Conservation (phyloP, 2,113 vertebrate species). For the Larimichthys crocea region DNA sequence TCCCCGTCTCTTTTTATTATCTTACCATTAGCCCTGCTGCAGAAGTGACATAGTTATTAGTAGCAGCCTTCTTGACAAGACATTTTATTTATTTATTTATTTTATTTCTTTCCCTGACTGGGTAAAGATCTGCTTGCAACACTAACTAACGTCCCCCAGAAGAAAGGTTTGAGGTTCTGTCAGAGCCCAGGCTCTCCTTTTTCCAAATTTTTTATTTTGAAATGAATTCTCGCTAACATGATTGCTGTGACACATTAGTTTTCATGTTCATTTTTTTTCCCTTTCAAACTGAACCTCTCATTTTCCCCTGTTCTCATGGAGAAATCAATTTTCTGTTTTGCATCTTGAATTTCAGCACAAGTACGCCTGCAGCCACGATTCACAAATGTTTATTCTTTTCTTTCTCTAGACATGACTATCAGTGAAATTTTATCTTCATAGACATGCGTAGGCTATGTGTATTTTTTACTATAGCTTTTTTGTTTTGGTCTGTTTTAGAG, state of each 20-base stretch:
- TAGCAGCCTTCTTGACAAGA: conserved; percentile 7
- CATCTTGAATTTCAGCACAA: conserved; percentile 31
- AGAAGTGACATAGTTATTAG: conserved; percentile 46
- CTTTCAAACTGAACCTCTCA: background rate
- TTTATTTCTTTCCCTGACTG: conserved; percentile 13
- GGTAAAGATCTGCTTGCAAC: background rate
- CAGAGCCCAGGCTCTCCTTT: conserved; percentile 4
- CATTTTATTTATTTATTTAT: conserved; percentile 28
- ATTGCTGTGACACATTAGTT: conserved; percentile 32
- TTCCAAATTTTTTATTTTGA: conserved; percentile 29
- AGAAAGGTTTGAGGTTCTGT: background rate
- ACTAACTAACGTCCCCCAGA: conserved; percentile 5
- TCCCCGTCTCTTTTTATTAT: conserved; percentile 40
- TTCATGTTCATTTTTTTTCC: background rate
- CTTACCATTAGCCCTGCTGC: conserved; percentile 29
- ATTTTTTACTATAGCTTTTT: conserved; percentile 3
- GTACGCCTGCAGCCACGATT: background rate
- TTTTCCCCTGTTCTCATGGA: conserved; percentile 14
- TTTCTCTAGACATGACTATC: background rate
- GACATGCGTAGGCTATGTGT: conserved; percentile 6
- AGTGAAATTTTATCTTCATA: background rate
- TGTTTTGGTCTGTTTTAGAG: background rate
- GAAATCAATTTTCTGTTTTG: conserved; percentile 34
- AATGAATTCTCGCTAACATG: conserved; percentile 3
- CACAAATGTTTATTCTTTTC: conserved; percentile 19